Conservation (phyloP, 2,797 vertebrate genomes). For the Neosilurus hyrtlii region DNA sequence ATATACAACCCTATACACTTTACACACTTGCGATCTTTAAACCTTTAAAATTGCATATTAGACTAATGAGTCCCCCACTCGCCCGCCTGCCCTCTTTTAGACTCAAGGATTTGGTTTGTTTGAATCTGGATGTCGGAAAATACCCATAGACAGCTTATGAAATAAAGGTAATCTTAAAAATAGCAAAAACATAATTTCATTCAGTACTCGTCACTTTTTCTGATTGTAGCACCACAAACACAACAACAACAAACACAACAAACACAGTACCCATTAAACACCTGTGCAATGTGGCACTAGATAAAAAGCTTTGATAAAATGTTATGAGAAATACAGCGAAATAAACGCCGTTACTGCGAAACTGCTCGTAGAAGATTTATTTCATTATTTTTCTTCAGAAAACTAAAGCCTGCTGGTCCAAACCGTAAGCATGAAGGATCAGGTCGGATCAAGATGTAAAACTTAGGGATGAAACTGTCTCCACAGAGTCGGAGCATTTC, state of each 20-base stretch:
- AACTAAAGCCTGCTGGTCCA: conserved; percentile 29
- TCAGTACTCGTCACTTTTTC: background rate
- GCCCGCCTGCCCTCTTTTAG: background rate
- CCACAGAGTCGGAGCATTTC: background rate
- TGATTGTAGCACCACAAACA: conserved; percentile 10
- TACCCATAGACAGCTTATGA: conserved; percentile 32
- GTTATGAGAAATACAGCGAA: background rate
- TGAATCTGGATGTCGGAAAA: too few relatives aligned
- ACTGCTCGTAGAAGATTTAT: background rate
- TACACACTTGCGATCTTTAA: background rate
- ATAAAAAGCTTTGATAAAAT: conserved; percentile 15
- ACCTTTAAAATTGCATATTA: background rate
- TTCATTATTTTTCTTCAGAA: background rate
- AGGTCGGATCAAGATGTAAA: background rate
- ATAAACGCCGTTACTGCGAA: background rate
- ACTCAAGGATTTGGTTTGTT: background rate
- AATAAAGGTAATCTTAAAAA: background rate
- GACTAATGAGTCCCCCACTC: too few relatives aligned
- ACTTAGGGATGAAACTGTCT: conserved; percentile 1
- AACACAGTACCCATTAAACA: conserved; percentile 12
- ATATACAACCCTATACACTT: background rate
- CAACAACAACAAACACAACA: background rate
- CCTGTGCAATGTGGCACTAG: conserved; percentile 16
- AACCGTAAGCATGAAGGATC: background rate
- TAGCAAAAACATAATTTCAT: background rate